These are phyloP conservation scores for Apis laboriosa DNA, from an alignment of 1,140 invertebrate genomes.

Conservation along the genomic window DNA sequence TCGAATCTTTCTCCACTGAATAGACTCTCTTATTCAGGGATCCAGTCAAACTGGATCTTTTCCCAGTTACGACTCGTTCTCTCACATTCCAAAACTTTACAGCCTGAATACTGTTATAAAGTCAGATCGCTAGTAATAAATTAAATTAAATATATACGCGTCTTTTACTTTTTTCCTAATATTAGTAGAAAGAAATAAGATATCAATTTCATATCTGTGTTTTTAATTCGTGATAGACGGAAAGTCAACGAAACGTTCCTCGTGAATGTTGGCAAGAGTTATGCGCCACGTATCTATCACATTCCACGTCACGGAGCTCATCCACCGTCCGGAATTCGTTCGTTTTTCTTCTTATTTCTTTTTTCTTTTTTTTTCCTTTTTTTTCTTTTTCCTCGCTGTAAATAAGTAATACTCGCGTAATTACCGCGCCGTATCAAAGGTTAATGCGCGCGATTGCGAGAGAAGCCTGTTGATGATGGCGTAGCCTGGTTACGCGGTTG, in stretches of 20 bases:
- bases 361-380: too few relatives aligned
- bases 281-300: slow-evolving; percentile 24
- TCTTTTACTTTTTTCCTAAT: too few relatives aligned
- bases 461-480: background rate
- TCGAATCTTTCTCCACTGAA: too few relatives aligned
- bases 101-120: too few relatives aligned
- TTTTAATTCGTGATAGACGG: background rate
- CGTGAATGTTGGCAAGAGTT: slow-evolving; percentile 27
- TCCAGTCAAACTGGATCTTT: too few relatives aligned
- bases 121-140: too few relatives aligned
- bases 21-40: too few relatives aligned
- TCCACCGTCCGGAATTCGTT: background rate
- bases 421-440: slow-evolving; percentile 38
- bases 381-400: background rate
- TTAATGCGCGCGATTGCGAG: slow-evolving; percentile 22
- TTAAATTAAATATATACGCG: too few relatives aligned
- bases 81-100: too few relatives aligned
- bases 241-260: background rate
- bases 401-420: slow-evolving; percentile 25
- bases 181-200: too few relatives aligned
- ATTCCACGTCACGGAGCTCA: slow-evolving; percentile 25
- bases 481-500: too few relatives aligned
- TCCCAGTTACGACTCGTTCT: too few relatives aligned
- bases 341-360: background rate
- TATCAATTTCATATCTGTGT: background rate